phyloP scores from a whole-genome alignment of 2,888 invertebrate genomes.

The Cyrtodaria siliqua region DNA sequence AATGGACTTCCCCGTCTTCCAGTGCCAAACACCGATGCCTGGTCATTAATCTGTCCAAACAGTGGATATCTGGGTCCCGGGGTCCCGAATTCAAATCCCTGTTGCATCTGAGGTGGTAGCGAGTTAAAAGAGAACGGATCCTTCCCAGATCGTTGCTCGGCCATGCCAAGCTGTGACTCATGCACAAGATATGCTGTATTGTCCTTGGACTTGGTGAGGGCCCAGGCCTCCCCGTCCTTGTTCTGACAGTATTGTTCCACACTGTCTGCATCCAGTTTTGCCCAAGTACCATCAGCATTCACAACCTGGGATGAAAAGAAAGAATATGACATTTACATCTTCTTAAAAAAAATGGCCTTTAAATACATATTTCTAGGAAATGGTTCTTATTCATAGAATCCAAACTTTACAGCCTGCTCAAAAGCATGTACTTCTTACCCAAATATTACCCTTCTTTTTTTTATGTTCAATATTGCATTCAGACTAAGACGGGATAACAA shows the following conservation, averaged over 20 bases:
- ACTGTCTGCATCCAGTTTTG: constrained; percentile 93
- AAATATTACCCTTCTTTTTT: too few relatives aligned
- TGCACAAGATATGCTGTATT: constrained; percentile 89
- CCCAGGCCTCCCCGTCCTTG: constrained; percentile 91
- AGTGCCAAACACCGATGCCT: constrained; percentile 38
- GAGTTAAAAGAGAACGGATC: constrained; percentile 79
- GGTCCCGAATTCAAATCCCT: constrained; percentile 88
- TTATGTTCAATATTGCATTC: too few relatives aligned
- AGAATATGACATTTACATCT: too few relatives aligned
- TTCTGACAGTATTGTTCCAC: constrained; percentile 90
- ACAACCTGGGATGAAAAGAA: constrained; percentile 92
- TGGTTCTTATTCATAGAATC: too few relatives aligned
- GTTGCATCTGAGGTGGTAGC: constrained; percentile 73
- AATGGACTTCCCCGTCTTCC: constrained; percentile 35
- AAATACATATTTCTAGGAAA: too few relatives aligned
- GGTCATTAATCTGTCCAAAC: constrained; percentile 43
- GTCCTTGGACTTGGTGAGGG: constrained; percentile 89
- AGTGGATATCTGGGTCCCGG: constrained; percentile 43
- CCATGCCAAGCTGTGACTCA: constrained; percentile 86
- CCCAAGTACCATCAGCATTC: constrained; percentile 98
- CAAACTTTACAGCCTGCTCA: too few relatives aligned
- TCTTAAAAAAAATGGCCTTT: too few relatives aligned
- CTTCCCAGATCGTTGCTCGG: constrained; percentile 57
- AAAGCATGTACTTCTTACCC: too few relatives aligned
- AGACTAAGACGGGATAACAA: too few relatives aligned